Percentiles rank a stretch among this genome's conserved stretches.
phyloP scores from a whole-genome alignment of 2,113 vertebrate genomes.

The Prunella himalayana region DNA sequence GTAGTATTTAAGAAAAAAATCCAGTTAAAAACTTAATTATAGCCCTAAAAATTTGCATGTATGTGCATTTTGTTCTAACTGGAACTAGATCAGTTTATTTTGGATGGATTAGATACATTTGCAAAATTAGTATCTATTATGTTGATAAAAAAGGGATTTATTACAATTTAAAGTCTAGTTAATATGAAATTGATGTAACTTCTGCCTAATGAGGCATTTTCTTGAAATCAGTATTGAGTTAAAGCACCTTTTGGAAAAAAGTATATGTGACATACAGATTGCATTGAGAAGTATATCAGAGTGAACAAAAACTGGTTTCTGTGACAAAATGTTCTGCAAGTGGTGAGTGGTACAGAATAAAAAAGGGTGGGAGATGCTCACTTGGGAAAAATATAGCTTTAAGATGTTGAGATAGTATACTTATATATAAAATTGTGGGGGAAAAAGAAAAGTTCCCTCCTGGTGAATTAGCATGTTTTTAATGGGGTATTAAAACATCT shows the following conservation, averaged over 20 bases:
- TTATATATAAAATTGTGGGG: background rate
- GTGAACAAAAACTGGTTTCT: background rate
- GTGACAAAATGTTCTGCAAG: background rate
- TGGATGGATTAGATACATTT: background rate
- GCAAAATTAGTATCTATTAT: background rate
- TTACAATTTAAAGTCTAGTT: background rate
- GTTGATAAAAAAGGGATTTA: background rate
- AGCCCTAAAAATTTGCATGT: background rate
- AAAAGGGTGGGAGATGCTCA: background rate
- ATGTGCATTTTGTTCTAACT: background rate
- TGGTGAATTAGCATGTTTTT: background rate
- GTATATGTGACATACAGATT: background rate
- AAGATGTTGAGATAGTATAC: background rate
- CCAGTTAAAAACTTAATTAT: background rate
- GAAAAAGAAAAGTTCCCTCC: background rate
- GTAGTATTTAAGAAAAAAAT: background rate
- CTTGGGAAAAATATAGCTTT: background rate
- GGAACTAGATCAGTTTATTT: background rate
- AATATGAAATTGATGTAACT: background rate
- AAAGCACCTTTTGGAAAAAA: background rate
- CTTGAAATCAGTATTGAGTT: background rate
- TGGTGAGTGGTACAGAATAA: background rate
- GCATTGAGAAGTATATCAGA: background rate
- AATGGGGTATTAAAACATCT: background rate
- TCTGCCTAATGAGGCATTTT: background rate